Percentiles rank a stretch among this genome's conserved stretches.
Conservation (phyloP, 2,113 vertebrate species). For the Menura novaehollandiae region DNA sequence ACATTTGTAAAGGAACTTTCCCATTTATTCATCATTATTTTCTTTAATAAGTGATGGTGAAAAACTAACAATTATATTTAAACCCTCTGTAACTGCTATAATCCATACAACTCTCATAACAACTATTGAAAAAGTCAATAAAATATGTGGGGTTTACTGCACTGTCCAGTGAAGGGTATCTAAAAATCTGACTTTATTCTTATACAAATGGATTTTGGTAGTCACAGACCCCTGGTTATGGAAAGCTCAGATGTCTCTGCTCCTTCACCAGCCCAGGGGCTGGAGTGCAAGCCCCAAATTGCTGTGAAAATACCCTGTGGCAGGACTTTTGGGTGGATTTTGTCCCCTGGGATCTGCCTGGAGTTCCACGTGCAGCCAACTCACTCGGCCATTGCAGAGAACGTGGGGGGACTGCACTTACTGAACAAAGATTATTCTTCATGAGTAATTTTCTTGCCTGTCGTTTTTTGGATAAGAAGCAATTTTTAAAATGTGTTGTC, state of each 20-base stretch:
- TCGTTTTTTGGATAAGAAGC: constrained; percentile 66
- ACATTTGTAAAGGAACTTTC: not conserved
- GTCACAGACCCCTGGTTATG: not conserved
- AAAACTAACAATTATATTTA: not conserved
- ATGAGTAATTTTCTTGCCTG: constrained; percentile 53
- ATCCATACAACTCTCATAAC: not conserved
- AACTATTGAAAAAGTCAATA: not conserved
- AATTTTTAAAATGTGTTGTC: constrained; percentile 72
- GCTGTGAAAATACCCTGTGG: not conserved
- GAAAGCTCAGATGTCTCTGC: not conserved
- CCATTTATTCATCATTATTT: not conserved
- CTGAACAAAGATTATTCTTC: constrained; percentile 57
- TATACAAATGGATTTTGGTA: not conserved
- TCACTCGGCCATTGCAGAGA: not conserved
- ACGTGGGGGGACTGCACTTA: not conserved
- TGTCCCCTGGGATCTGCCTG: not conserved
- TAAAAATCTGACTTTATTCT: not conserved
- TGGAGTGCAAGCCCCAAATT: not conserved
- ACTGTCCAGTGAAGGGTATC: not conserved
- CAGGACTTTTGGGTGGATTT: not conserved
- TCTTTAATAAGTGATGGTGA: not conserved
- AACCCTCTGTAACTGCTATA: not conserved
- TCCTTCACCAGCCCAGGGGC: not conserved
- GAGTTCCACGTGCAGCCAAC: not conserved
- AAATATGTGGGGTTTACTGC: not conserved